These are phyloP conservation scores for Myiotriccus ornatus DNA, from an alignment of 2,797 vertebrate species.

Conservation along the genomic window DNA sequence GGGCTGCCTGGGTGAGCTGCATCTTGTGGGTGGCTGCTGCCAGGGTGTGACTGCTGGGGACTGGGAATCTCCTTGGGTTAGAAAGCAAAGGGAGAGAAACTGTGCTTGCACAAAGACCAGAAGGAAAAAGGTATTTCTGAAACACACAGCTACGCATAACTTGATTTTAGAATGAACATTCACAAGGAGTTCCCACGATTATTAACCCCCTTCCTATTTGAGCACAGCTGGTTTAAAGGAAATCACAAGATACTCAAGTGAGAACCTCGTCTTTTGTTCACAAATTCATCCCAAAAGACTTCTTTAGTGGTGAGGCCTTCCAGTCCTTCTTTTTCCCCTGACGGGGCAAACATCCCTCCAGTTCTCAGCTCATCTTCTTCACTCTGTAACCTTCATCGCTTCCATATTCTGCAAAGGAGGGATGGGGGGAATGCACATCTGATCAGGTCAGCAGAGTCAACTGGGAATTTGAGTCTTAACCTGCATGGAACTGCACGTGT, in stretches of 20 bases:
- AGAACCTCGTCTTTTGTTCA: neutral
- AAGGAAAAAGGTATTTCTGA: neutral
- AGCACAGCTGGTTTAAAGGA: neutral
- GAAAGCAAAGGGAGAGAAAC: neutral
- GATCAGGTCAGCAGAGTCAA: neutral
- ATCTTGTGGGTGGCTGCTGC: neutral
- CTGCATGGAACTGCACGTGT: neutral
- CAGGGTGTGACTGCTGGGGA: neutral
- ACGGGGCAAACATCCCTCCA: neutral
- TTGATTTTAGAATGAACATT: neutral
- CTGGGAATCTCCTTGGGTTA: neutral
- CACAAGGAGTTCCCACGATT: neutral
- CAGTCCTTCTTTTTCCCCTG: neutral
- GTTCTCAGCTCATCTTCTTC: neutral
- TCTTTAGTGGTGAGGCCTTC: neutral
- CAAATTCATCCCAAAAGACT: neutral
- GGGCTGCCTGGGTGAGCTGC: neutral
- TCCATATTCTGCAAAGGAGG: neutral
- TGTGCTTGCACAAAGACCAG: neutral
- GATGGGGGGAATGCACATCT: neutral
- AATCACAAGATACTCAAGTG: neutral
- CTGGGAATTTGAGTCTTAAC: neutral
- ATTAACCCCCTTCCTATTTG: neutral
- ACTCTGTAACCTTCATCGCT: rapidly evolving
- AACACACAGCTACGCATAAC: neutral